Base-by-base conservation (phyloP, 2,113 vertebrate species). In the Ranitomeya variabilis region DNA sequence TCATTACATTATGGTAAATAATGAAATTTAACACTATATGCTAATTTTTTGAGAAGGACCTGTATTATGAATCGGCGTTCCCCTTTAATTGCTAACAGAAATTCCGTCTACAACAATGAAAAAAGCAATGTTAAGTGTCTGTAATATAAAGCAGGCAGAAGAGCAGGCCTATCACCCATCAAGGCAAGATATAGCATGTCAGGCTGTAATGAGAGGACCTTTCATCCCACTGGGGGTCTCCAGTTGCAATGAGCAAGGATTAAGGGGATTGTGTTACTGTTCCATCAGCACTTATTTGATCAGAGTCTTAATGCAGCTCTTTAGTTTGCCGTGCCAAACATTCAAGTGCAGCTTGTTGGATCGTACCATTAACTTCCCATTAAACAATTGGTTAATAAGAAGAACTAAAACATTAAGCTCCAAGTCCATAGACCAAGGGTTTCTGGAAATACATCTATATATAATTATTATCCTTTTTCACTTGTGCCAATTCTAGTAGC, bases 281-380 rank as follows among this genome's bases (percentile, higher is more conserved):
- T 76, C 86, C 80, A 88, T 88, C 80, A 74, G 87, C 80, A 9
- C 71, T 81, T 62, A 88, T 83, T 88, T 82, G 67, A 88, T 88
- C 21, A 62, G 80, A 21, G 76, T 51, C 67, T 55, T 87, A 88
- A 88, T 88, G 87, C 37, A 83, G 87, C 69, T 82, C 78, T 87
- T 67, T 45, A 54, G 62, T 80, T 78, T n/a, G 45, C 66, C 13
- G 23, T 23, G 26, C 78, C 21, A 52, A 86, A 82, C 31, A 52
- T 82, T 59, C 7, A 83, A 16, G 31, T 82, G 57, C 10, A 71
- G n/a, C 83, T 77, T 82, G 57, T 37, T 76, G 7, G 12, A 74
- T 81, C 60, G 69, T 57, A 23, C 54, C 79, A 81, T 87, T 81
- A 73, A 9, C 6, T 7, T 81, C 51, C 54, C 21, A 74, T 82